These are phyloP conservation scores for Caenorhabditis sp. DNA, from an alignment of 2,888 invertebrate species.

Conservation along the genomic window DNA sequence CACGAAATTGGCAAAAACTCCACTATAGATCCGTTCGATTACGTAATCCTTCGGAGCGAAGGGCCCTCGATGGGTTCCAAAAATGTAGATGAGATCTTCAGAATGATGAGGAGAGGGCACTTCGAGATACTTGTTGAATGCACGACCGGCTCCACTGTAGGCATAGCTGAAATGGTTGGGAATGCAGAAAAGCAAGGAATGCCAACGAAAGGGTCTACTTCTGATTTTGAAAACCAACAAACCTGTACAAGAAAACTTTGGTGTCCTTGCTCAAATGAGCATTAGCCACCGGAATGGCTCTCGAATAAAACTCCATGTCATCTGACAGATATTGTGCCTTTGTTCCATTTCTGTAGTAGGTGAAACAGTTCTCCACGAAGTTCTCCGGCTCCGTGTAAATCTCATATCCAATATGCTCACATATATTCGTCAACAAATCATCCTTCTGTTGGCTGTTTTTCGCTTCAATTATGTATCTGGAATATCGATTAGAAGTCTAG, in stretches of 20 bases:
- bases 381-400: slow-evolving; percentile 21
- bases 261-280: slow-evolving; percentile 26
- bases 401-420: slow-evolving; percentile 47
- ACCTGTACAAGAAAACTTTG: slow-evolving; percentile 53
- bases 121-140: slow-evolving; percentile 56
- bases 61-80: slow-evolving; percentile 65
- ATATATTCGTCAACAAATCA: slow-evolving; percentile 14
- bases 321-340: slow-evolving; percentile 41
- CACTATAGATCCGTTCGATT: slow-evolving; percentile 65
- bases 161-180: slow-evolving; percentile 61
- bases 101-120: slow-evolving; percentile 63
- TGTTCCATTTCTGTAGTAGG: slow-evolving; percentile 12
- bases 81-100: slow-evolving; percentile 67
- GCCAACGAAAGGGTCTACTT: no score
- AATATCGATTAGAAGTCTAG: not conserved
- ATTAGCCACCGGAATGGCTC: slow-evolving; percentile 24
- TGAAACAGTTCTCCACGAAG: slow-evolving; percentile 22
- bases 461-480: slow-evolving; percentile 25
- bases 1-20: slow-evolving; percentile 67
- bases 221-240: no score
- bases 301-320: slow-evolving; percentile 52
- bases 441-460: slow-evolving; percentile 7
- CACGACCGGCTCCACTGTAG: slow-evolving; percentile 59
- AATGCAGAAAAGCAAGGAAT: no score
- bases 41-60: slow-evolving; percentile 60